Evolutionary conservation across 2,797 vertebrate species (phyloP).

Genomic region (Apogon talboti): DNA sequence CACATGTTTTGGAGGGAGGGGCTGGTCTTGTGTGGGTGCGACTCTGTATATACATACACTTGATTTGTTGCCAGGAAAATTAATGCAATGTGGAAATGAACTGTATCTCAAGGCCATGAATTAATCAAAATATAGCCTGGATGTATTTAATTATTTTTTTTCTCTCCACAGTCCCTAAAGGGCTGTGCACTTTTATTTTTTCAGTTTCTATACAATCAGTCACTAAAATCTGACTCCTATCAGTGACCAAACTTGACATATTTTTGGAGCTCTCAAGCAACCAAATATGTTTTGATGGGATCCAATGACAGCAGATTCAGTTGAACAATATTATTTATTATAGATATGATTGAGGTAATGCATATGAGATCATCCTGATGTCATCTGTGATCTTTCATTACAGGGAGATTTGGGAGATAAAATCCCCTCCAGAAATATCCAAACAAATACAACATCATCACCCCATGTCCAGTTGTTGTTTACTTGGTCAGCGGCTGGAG

Average conservation of each 20-base stretch:
- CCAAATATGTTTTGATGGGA: constrained; percentile 30
- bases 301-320: constrained; percentile 6
- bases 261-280: constrained; percentile 1
- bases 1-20: too few species aligned
- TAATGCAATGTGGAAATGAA: too few species aligned
- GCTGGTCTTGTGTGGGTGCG: too few species aligned
- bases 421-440: constrained; percentile 29
- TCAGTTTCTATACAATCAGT: constrained; percentile 16
- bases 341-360: constrained; percentile 55
- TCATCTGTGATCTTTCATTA: constrained; percentile 36
- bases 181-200: not conserved
- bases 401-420: constrained; percentile 51
- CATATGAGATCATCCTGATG: constrained; percentile 43
- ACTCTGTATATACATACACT: too few species aligned
- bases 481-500: constrained; percentile 69
- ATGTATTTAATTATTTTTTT: too few species aligned
- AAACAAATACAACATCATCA: constrained; percentile 34
- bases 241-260: constrained; percentile 12
- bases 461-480: constrained; percentile 80
- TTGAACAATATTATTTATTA: constrained; percentile 44
- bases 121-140: too few species aligned
- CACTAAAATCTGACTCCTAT: constrained; percentile 19
- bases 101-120: too few species aligned
- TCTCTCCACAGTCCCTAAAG: too few species aligned
- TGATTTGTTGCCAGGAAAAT: too few species aligned